Conservation (phyloP, 1,140 invertebrate species). For the Rhynchophorus ferrugineus region DNA sequence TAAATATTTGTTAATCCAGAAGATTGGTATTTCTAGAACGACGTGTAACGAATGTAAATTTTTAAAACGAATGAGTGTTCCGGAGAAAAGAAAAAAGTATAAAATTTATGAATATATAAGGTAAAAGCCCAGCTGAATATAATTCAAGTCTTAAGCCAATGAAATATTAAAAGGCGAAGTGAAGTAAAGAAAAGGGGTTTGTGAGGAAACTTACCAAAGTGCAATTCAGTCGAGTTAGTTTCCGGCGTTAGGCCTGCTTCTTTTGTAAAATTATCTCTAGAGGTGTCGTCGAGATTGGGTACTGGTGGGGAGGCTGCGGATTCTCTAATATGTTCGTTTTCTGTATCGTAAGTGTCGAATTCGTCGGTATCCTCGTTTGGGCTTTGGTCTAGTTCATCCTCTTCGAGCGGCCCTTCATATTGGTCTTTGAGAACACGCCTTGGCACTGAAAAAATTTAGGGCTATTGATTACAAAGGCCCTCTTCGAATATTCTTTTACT, state of each 20-base stretch:
- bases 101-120: no score
- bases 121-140: no score
- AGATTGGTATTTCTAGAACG: no score
- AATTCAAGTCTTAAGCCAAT: no score
- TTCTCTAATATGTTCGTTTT: conserved; percentile 41
- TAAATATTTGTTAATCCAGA: no score
- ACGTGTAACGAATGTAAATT: no score
- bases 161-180: no score
- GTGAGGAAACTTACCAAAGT: conserved; percentile 33
- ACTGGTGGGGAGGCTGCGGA: conserved; percentile 36
- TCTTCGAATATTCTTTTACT: background rate
- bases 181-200: no score
- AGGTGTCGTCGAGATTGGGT: conserved; percentile 24
- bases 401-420: conserved; percentile 63
- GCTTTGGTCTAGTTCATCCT: conserved; percentile 55
- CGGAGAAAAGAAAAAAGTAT: no score
- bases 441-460: conserved; percentile 53
- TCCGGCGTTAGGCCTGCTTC: conserved; percentile 20
- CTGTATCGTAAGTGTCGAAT: conserved; percentile 43
- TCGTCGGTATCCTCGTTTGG: conserved; percentile 38
- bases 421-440: conserved; percentile 71
- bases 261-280: conserved; percentile 32
- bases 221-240: conserved; percentile 23
- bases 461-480: background rate
- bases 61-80: no score